phyloP scores from a whole-genome alignment of 2,113 vertebrate species.

The Pseudolaguvia tuberculata region DNA sequence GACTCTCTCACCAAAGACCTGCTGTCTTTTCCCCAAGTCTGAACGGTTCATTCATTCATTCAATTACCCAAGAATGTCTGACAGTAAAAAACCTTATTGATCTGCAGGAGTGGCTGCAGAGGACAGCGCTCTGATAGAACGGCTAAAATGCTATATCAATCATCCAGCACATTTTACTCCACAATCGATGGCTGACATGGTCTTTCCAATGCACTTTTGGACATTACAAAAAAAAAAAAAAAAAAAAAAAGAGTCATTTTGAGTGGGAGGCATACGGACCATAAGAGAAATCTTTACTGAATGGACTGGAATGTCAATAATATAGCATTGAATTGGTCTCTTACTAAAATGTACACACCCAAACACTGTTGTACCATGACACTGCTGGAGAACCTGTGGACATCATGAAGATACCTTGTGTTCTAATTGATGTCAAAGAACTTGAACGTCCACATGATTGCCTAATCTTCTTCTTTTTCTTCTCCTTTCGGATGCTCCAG shows the following conservation, averaged over 20 bases:
- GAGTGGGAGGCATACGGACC: constrained; percentile 5
- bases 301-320: too few relatives aligned
- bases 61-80: constrained; percentile 43
- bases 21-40: constrained; percentile 19
- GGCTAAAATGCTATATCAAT: constrained; percentile 40
- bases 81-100: constrained; percentile 39
- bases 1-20: constrained; percentile 2
- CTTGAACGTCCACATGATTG: too few relatives aligned
- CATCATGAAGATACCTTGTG: too few relatives aligned
- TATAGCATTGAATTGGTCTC: too few relatives aligned
- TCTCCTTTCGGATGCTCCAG: too few relatives aligned
- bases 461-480: too few relatives aligned
- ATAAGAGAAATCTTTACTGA: not conserved
- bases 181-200: constrained; percentile 29
- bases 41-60: constrained; percentile 38
- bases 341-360: too few relatives aligned
- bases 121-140: constrained; percentile 47
- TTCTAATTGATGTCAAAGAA: too few relatives aligned
- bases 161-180: constrained; percentile 35
- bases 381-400: too few relatives aligned
- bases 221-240: too few relatives aligned
- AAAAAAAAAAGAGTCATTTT: constrained; percentile 26
- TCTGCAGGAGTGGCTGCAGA: constrained; percentile 30
- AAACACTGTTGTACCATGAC: too few relatives aligned
- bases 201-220: constrained; percentile 25